Evolutionary conservation across 2,113 vertebrate genomes (phyloP).

Genomic region (Tauraco erythrolophus): DNA sequence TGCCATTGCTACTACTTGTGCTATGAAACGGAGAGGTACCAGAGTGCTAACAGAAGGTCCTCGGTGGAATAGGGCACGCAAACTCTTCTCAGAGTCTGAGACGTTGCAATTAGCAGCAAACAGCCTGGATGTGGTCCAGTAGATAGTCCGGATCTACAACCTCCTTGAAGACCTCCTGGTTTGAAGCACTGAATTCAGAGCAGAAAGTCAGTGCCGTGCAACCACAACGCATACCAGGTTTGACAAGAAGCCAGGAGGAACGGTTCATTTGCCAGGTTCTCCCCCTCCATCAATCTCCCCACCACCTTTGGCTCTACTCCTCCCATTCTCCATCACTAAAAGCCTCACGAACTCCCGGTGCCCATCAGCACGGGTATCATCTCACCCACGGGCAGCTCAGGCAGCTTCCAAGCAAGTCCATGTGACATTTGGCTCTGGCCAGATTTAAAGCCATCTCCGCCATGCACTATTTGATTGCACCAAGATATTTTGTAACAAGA

Average conservation of each 20-base stretch:
- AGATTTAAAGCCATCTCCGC: slow-evolving; percentile 42
- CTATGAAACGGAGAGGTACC: background rate
- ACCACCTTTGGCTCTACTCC: background rate
- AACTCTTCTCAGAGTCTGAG: background rate
- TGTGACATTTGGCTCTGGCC: slow-evolving; percentile 53
- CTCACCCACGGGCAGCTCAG: background rate
- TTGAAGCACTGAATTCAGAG: background rate
- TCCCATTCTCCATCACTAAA: background rate
- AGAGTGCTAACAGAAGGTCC: background rate
- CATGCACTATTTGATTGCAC: slow-evolving; percentile 63
- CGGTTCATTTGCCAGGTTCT: background rate
- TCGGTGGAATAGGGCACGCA: rapidly evolving
- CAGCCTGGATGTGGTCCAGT: background rate
- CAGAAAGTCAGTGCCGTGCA: background rate
- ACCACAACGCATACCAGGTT: background rate
- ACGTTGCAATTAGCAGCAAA: background rate
- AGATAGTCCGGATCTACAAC: background rate
- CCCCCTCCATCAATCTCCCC: background rate
- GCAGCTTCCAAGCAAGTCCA: slow-evolving; percentile 6
- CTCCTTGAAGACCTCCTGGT: background rate
- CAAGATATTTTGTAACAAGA: slow-evolving; percentile 70
- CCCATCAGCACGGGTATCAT: slow-evolving; percentile 37
- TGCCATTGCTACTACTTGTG: background rate
- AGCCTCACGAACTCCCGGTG: background rate
- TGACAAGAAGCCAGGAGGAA: background rate